Percentiles rank a stretch among this genome's conserved stretches.
These are phyloP conservation scores for Rhadinocentrus ornatus DNA, from an alignment of 2,797 vertebrate species.

Conservation along the genomic window DNA sequence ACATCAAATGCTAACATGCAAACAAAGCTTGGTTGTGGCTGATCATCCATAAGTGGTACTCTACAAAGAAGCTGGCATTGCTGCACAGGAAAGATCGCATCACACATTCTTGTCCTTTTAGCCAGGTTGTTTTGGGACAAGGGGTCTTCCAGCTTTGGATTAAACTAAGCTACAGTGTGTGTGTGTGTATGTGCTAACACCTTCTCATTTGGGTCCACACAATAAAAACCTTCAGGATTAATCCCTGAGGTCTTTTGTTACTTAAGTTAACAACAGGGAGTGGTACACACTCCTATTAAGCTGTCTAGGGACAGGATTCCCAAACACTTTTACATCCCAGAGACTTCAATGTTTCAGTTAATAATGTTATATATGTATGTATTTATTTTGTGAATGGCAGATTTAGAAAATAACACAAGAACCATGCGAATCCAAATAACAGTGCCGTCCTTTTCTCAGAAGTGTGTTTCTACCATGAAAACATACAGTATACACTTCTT, in stretches of 20 bases:
- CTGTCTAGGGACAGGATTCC: slow-evolving; percentile 20
- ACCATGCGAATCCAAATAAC: background rate
- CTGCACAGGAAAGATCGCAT: background rate
- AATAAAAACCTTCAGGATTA: slow-evolving; percentile 57
- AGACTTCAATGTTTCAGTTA: background rate
- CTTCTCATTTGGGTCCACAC: slow-evolving; percentile 27
- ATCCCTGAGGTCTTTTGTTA: slow-evolving; percentile 52
- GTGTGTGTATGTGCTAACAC: background rate
- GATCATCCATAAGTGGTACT: background rate
- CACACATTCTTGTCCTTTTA: background rate
- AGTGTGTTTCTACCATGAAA: background rate
- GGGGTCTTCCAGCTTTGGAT: slow-evolving; percentile 46
- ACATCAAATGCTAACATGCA: background rate
- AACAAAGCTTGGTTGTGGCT: slow-evolving; percentile 15
- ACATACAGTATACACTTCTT: background rate
- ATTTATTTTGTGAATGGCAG: no score
- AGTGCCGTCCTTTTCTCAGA: background rate
- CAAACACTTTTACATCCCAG: slow-evolving; percentile 38
- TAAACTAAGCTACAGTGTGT: slow-evolving; percentile 43
- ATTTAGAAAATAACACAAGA: background rate
- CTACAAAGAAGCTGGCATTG: background rate
- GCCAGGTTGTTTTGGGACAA: slow-evolving; percentile 13
- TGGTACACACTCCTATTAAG: slow-evolving; percentile 52
- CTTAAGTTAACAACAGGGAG: slow-evolving; percentile 53
- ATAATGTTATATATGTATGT: no score